Evolutionary conservation across 2,888 invertebrate species (phyloP), one percentile per base, ranked within the genome.

Genomic region (Apodemia hepburni): DNA sequence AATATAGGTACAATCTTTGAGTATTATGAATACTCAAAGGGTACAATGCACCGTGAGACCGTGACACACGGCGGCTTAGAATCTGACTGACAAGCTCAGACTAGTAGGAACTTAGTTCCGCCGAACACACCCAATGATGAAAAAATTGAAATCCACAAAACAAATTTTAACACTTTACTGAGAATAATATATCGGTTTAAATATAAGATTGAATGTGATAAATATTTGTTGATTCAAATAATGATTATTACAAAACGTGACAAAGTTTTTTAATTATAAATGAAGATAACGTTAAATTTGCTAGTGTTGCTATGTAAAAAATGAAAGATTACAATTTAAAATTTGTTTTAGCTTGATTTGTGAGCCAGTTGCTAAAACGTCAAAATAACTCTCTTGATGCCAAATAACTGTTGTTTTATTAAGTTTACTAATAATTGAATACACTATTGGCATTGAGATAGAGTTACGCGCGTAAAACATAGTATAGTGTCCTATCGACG

Each of bases 311-410:
- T 35, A 60, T 60, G 58, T 11, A 58, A 63, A 57, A 54, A 54
- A 33, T 59, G 62, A 49, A 58, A 59, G 35, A 62, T 17, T 11
- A 59, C 9, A 49, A 35, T 64, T 17, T 11, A 59, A 5, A 49
- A 35, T 64, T 68, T 62, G 60, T 67, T 70, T 65, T 71, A 68
- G 54, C 54, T 57, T 57, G 54, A 57, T 57, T 57, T 57, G 29
- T 51, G 22, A 57, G 65, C 57, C 64, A 68, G 65, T 70, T 64
- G 69, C 65, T 70, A 54, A 73, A 72, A 72, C 68, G 79, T 79
- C 79, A 78, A 78, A 79, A 77, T 85, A 86, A 80, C 87, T 88
- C 87, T 87, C 88, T 88, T 80, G 86, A 86, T 87, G 88, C 85
- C 74, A 87, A 85, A 80, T 82, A 77, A 78, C 73, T 82, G 82